Evolutionary conservation across 2,888 invertebrate species (phyloP), one percentile per base, ranked within the genome.

Genomic region (Xanthorhoe designata): DNA sequence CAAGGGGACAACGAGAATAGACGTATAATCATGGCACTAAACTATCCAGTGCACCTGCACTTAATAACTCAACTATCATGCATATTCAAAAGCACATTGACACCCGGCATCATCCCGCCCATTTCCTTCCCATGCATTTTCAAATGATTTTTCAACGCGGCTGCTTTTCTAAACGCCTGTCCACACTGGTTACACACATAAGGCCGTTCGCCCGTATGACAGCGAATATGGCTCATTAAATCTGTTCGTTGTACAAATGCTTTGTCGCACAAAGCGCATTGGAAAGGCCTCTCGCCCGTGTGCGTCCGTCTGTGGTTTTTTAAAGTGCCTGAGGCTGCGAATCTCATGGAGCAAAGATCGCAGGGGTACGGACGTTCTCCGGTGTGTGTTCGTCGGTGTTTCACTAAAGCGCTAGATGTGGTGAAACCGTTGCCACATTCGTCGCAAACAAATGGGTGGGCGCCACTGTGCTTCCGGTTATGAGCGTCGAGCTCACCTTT

Each of bases 301-400:
- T 95, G 95, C 0, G 94, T 95, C 0, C 95, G 81, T 0, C 68
- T 18, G 10, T 92, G 92, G 75, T 95, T 95, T 75, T 94, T 95
- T 0, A 95, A 77, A 0, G 95, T 95, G 0, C 94, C 94, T 0
- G 95, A 88, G 0, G 94, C 94, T 0, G 94, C 90, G 60, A 95
- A 91, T 7, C 91, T 88, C 94, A 94, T 94, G 0, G 94, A 91
- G 56, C 95, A 95, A 0, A 94, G 80, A 35, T 95, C 95, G 68
- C 95, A 95, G 0, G 89, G 90, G 72, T 95, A 95, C 0, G 95
- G 95, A 0, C 94, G 79, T 67, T 95, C 95, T 0, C 95, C 95
- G 0, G 95, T 95, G 75, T 95, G 95, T 6, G 92, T 94, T 0
- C 95, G 85, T 0, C 92, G 85, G 69, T 95, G 95, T 61, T 95